Evolutionary conservation across 2,797 vertebrate genomes (phyloP), one percentile per base, ranked within the genome.

Genomic region (Lacerta bilineata): DNA sequence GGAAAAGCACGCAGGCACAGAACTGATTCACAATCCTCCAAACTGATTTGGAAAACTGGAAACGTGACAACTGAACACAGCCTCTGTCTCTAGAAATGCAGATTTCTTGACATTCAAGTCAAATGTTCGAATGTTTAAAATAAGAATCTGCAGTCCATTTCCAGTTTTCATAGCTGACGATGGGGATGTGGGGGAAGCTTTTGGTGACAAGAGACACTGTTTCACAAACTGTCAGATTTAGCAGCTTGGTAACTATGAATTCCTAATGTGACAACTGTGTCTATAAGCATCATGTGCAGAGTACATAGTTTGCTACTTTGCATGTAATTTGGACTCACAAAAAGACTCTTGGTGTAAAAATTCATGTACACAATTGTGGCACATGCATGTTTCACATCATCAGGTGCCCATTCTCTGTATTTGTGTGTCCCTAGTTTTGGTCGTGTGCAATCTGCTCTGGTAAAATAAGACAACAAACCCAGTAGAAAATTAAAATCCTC

Each of bases 211-310:
- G 27, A 64, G 27, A 66, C 9, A 66, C 23, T 55, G 36, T 59
- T 75, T 84, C 55, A 43, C 39, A 85, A 85, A 77, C 25, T 39
- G 33, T 80, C 50, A 80, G 13, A 59, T 55, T n/a, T 17, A 80
- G 50, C 3, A 80, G 78, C 33, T 80, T 15, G n/a, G 74, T 39
- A 74, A 59, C 8, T 23, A 74, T 59, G n/a, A 84, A 39, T 84
- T 59, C 20, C 8, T 39, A 59, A 36, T 72, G 69, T 55, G 33
- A 84, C 18, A 74, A 59, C 20, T 20, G 33, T 39, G 18, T 59
- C 43, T 25, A 39, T 8, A 74, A 84, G 15, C 29, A n/a, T 71
- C 41, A 46, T 3, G 13, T n/a, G 8, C 27, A 43, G 43, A 27
- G 5, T 55, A 25, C 50, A 36, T 3, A 74, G 61, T 36, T 66